Base-by-base conservation (phyloP, 1,140 invertebrate species). In the Daktulosphaira vitifoliae region DNA sequence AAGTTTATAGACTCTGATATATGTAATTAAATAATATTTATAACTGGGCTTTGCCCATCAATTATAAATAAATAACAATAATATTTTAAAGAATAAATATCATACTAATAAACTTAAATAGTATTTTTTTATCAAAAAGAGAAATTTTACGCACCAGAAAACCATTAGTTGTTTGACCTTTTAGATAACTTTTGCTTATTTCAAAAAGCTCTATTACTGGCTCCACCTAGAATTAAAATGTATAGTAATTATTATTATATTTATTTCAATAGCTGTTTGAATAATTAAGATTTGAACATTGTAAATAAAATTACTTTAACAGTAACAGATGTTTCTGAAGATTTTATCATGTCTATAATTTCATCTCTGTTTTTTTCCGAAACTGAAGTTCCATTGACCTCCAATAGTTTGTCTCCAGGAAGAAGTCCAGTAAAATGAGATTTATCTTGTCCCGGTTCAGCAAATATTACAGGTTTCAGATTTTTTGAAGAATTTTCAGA, bases 261-360 rank as follows among this genome's bases (percentile, higher is more conserved):
- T 33, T 33, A 33, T 11, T 33, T 48, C 20, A 16, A 48, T 16
- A 4, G 6, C 4, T 22, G 15, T 48, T 22, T 16, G 15, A 48
- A 50, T 20, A 23, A 50, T 13, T 22, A 5, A 20, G 20, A 46
- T 46, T 16, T 20, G n/a, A 20, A 50, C 25, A 25, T 2, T 15
- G 15, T 42, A 22, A 22, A 62, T 11, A 39, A 44, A 72, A 77
- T 76, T 71, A 96, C 92, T 84, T 90, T 89, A 29, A 96, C 83
- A 44, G 81, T 85, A 56, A 96, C 88, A 69, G 79, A 82, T 71
- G 87, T 86, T 18, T 84, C 84, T 42, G 90, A 92, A 50, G 86
- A 85, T 68, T 88, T 88, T 69, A 97, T 95, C 70, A 95, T 80
- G 73, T 96, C 90, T 68, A 96, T 94, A 66, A 97, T 89, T 71